These are phyloP conservation scores for Chamaetylas fuelleborni DNA, from an alignment of 2,113 vertebrate genomes.

Conservation along the genomic window DNA sequence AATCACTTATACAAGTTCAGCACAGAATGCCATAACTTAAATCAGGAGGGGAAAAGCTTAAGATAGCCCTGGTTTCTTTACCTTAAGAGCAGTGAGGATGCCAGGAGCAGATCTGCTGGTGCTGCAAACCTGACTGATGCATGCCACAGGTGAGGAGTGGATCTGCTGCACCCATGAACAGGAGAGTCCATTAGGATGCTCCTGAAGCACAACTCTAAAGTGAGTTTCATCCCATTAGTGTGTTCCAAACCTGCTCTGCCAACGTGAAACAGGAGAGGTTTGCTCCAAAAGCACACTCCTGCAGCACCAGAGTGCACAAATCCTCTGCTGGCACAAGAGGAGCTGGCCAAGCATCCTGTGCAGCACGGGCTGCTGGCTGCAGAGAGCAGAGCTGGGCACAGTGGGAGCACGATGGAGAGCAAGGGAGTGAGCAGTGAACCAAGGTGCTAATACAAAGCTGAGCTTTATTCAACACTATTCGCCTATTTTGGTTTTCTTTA, in stretches of 20 bases:
- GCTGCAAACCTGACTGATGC: not conserved
- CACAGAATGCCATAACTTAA: not conserved
- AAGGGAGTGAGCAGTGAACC: not conserved
- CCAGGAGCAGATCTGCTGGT: not conserved
- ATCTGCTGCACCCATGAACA: not conserved
- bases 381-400: not conserved
- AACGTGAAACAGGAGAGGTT: fast-evolving
- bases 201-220: not conserved
- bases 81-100: not conserved
- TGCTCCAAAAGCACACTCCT: not conserved
- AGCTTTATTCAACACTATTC: not conserved
- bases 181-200: not conserved
- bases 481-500: not conserved
- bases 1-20: not conserved
- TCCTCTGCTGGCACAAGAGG: not conserved
- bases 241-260: not conserved
- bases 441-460: not conserved
- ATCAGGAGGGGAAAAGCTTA: not conserved
- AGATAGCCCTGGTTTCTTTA: not conserved
- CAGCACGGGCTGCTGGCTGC: not conserved
- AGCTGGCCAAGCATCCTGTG: not conserved
- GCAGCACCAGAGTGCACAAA: not conserved
- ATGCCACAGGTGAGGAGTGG: not conserved
- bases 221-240: not conserved
- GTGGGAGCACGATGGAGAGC: not conserved